These are phyloP conservation scores for Potorous gilbertii DNA, from an alignment of 2,797 vertebrate genomes.

Conservation along the genomic window DNA sequence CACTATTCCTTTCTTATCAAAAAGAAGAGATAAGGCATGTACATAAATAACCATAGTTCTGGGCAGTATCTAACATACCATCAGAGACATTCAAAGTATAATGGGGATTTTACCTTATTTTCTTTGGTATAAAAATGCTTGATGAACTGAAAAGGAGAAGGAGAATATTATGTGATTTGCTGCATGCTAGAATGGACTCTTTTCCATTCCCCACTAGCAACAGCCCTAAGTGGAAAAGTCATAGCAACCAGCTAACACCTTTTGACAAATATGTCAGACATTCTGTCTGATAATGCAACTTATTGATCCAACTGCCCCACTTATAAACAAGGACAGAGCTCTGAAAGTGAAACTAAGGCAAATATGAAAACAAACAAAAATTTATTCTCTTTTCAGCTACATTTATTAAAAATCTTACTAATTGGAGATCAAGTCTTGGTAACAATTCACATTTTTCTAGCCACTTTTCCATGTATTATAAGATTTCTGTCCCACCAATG, in stretches of 20 bases:
- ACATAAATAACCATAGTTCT: not conserved
- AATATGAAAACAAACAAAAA: not conserved
- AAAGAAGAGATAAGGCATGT: not conserved
- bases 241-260: not conserved
- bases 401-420: conserved; percentile 21
- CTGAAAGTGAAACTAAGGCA: not conserved
- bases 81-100: not conserved
- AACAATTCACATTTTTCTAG: conserved; percentile 19
- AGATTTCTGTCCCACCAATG: conserved; percentile 35
- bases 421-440: conserved; percentile 2
- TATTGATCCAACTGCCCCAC: not conserved
- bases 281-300: not conserved
- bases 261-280: not conserved
- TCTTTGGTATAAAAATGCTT: not conserved
- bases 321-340: not conserved
- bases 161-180: not conserved
- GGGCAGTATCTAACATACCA: not conserved
- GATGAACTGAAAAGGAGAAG: not conserved
- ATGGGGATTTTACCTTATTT: not conserved
- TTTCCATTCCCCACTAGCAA: not conserved
- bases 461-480: not conserved
- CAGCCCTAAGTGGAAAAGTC: not conserved
- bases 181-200: not conserved
- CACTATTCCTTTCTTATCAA: not conserved
- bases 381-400: conserved; percentile 19